These are phyloP conservation scores for Oncorhynchus keta DNA, from an alignment of 2,113 vertebrate genomes.

Conservation along the genomic window DNA sequence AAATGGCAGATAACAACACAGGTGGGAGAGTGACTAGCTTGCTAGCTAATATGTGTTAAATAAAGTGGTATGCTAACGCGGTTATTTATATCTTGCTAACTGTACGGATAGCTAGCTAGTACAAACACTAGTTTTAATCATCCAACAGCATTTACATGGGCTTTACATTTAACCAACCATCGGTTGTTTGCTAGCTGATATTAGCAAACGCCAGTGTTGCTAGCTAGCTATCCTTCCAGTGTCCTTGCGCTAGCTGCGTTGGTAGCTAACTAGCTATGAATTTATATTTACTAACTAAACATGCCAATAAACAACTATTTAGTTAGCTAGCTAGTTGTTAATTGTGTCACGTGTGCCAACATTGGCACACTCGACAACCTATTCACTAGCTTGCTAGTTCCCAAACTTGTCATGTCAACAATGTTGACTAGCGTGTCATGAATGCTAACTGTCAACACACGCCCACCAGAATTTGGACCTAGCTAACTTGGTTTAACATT, in stretches of 20 bases:
- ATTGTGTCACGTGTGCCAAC: neutral
- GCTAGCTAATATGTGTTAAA: neutral
- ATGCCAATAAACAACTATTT: neutral
- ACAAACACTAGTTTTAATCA: neutral
- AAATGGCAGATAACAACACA: constrained; percentile 21
- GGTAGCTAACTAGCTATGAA: neutral
- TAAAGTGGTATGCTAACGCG: neutral
- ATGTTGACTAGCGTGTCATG: no score
- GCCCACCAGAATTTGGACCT: neutral
- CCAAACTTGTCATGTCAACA: no score
- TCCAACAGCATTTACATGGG: neutral
- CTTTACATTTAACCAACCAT: neutral
- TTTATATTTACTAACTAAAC: neutral
- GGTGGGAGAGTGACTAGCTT: neutral
- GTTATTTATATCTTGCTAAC: neutral
- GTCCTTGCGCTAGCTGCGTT: neutral
- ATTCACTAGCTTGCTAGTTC: neutral
- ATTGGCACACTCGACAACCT: neutral
- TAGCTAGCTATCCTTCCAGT: neutral
- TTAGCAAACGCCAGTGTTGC: no score
- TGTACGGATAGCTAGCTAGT: neutral
- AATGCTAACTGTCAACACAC: neutral
- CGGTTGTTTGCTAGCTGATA: neutral
- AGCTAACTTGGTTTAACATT: neutral
- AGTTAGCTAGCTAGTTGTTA: neutral